These are phyloP conservation scores for Prunella fulvescens DNA, from an alignment of 2,113 vertebrate species.

Conservation along the genomic window DNA sequence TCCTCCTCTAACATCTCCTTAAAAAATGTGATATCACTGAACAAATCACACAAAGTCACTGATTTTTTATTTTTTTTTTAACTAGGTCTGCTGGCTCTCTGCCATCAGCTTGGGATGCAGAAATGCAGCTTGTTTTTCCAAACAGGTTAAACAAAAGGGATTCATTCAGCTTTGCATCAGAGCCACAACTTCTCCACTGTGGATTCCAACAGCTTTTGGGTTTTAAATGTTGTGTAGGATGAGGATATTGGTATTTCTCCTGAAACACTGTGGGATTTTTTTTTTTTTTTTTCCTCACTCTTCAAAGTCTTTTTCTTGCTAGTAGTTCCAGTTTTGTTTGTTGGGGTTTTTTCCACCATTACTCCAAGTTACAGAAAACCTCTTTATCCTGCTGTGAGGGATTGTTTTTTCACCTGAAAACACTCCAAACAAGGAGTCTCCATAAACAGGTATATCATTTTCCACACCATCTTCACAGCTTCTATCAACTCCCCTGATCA, in stretches of 20 bases:
- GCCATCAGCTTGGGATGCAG: background rate
- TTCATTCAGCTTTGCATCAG: background rate
- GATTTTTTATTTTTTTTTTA: background rate
- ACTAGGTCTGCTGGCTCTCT: background rate
- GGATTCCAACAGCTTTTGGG: background rate
- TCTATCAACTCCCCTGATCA: fast-evolving
- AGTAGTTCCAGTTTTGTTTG: background rate
- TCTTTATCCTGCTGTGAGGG: background rate
- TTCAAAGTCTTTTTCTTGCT: background rate
- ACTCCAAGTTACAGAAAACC: background rate
- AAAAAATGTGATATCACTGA: background rate
- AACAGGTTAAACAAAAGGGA: background rate
- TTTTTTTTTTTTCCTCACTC: too few species aligned
- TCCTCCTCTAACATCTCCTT: background rate
- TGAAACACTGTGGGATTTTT: background rate
- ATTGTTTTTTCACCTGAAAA: background rate
- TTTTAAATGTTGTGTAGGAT: background rate
- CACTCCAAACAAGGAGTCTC: background rate
- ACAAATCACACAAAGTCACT: background rate
- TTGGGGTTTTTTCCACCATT: background rate
- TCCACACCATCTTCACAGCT: background rate
- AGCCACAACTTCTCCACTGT: background rate
- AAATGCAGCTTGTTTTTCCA: background rate
- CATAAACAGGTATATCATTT: background rate
- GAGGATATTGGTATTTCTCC: background rate